Conservation (phyloP, 1,140 invertebrate species). For the Harlomillsia oculata region DNA sequence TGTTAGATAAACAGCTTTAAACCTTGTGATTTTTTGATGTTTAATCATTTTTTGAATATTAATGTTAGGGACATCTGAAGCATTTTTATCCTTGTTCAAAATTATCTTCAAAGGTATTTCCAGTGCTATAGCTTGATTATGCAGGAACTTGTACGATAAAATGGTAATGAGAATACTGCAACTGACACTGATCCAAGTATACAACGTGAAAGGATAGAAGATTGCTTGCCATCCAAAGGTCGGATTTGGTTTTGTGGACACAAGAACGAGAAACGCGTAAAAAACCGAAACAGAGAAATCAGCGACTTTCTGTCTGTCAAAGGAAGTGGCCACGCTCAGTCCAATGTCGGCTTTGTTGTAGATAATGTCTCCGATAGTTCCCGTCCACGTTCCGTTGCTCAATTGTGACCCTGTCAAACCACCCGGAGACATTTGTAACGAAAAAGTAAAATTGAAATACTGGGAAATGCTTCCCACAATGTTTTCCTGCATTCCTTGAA, state of each 20-base stretch:
- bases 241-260: conserved; percentile 24
- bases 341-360: conserved; percentile 21
- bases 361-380: conserved; percentile 27
- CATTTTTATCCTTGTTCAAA: not conserved
- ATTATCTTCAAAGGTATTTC: too few relatives aligned
- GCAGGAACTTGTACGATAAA: conserved; percentile 10
- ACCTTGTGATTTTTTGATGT: conserved; percentile 5
- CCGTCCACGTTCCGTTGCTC: conserved; percentile 25
- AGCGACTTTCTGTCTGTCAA: conserved; percentile 18
- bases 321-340: conserved; percentile 17
- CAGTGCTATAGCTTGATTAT: conserved; percentile 5
- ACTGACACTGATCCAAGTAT: conserved; percentile 14
- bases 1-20: conserved; percentile 16
- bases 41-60: not conserved
- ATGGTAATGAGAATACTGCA: conserved; percentile 2
- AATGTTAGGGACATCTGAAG: not conserved
- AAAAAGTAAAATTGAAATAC: conserved; percentile 21
- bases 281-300: conserved; percentile 31
- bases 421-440: conserved; percentile 1
- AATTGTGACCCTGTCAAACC: conserved; percentile 21
- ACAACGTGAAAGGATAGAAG: conserved; percentile 22
- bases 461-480: conserved; percentile 11
- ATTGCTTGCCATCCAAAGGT: conserved; percentile 30
- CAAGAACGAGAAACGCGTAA: conserved; percentile 29
- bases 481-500: conserved; percentile 29